These are phyloP conservation scores for Acleris emargana DNA, from an alignment of 2,888 invertebrate genomes.

Conservation along the genomic window DNA sequence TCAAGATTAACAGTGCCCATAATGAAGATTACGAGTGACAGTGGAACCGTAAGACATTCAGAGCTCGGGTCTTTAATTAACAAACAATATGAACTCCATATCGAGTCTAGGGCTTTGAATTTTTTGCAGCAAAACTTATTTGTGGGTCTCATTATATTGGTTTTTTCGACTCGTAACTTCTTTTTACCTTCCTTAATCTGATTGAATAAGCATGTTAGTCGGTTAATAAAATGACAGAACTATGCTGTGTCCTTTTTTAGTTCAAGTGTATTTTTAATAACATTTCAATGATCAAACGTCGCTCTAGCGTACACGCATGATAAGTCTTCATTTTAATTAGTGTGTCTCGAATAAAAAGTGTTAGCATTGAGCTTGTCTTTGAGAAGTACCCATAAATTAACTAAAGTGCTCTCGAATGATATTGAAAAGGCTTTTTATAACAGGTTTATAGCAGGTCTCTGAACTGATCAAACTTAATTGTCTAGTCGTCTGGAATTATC, in stretches of 20 bases:
- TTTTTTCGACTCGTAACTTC: slow-evolving; percentile 21
- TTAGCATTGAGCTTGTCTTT: slow-evolving; percentile 5
- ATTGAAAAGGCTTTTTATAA: slow-evolving; percentile 9
- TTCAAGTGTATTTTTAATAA: slow-evolving; percentile 2
- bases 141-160: slow-evolving; percentile 9
- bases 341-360: not conserved
- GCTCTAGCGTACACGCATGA: not conserved
- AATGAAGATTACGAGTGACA: slow-evolving; percentile 1
- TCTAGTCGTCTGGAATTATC: not conserved
- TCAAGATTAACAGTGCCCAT: not conserved
- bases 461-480: slow-evolving; percentile 5
- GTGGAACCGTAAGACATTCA: not conserved
- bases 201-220: slow-evolving; percentile 57
- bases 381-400: slow-evolving; percentile 6
- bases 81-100: no score
- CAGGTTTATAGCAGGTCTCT: slow-evolving; percentile 1
- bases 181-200: slow-evolving; percentile 49
- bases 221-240: slow-evolving; percentile 50
- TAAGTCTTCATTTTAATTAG: slow-evolving; percentile 3
- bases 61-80: no score
- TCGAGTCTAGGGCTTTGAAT: no score
- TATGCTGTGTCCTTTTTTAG: slow-evolving; percentile 44
- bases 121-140: no score
- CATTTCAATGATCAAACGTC: slow-evolving; percentile 14
- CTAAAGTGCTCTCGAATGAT: slow-evolving; percentile 8